A percentile compares a stretch with the other conserved stretches of the same genome.
Conservation (phyloP, 2,888 invertebrate genomes). For the Baccha elongata region DNA sequence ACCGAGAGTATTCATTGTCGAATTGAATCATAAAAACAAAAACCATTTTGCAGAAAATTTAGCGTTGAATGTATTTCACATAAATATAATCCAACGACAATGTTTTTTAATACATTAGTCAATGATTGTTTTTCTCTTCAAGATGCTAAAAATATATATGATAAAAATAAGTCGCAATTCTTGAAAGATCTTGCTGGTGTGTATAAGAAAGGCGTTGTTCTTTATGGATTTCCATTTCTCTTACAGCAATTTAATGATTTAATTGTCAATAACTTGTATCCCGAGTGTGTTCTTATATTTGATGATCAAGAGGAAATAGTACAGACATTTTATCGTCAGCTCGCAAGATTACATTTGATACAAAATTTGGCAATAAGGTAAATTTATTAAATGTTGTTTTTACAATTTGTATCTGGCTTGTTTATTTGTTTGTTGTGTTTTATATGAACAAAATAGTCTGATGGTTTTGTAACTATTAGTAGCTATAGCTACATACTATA, state of each 20-base stretch:
- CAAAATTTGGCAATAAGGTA: constrained; percentile 2
- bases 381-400: neutral
- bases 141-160: neutral
- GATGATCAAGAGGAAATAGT: constrained; percentile 40
- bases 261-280: constrained; percentile 28
- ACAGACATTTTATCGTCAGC: constrained; percentile 2
- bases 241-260: constrained; percentile 35
- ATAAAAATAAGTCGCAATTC: neutral
- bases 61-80: constrained; percentile 76
- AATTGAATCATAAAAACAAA: constrained; percentile 84
- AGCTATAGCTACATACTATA: too few species aligned
- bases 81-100: constrained; percentile 13
- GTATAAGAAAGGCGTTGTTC: constrained; percentile 25
- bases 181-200: constrained; percentile 5
- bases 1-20: constrained; percentile 85
- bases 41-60: constrained; percentile 83
- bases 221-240: constrained; percentile 43
- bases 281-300: constrained; percentile 49
- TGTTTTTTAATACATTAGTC: neutral
- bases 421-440: neutral
- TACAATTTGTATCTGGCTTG: neutral
- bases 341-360: neutral
- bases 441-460: too few species aligned
- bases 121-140: constrained; percentile 4
- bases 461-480: too few species aligned